Evolutionary conservation across 2,888 invertebrate species (phyloP), one percentile per base, ranked within the genome.

Genomic region (Crioceris asparagi): DNA sequence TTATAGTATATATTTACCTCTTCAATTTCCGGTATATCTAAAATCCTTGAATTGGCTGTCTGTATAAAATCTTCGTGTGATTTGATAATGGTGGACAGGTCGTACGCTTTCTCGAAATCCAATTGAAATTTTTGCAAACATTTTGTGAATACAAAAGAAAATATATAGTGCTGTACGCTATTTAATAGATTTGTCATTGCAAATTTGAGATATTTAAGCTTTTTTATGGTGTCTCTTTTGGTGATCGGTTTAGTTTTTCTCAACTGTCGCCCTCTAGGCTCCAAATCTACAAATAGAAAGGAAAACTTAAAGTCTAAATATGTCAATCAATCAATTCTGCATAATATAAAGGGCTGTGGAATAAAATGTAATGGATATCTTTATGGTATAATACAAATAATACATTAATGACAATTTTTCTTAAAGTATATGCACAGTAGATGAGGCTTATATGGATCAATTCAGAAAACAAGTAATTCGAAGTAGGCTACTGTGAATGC

Each of bases 91-190:
- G 57, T 52, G 32, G 58, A 56, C 25, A 63, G 42, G 47, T 63
- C 61, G 36, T 53, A 49, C 1, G 64, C 55, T 29, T 53, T 54
- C 21, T 61, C 56, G 11, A 62, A 58, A 40, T 58, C 55, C 23
- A 55, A 37, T 19, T 60, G 56, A 35, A 62, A 62, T 33, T 54
- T 52, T 11, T 44, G 45, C 4, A 52, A 38, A 36, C 47, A 47
- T 31, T 54, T 59, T 11, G 44, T 44, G 35, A 56, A 59, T 7
- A 60, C 47, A 35, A 56, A 60, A 1, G 61, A 60, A 18, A 62
- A 52, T 6, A 64, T 46, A 38, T 61, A 63, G 47, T 63, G 63
- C 25, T 63, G 62, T 8, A 64, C 48, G 25, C 48, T 57, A 33
- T 56, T 59, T 14, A 62, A 45, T 5, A 58, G 40, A 39, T 62